Conservation (phyloP, 2,888 invertebrate species). For the Parascotia fuliginaria region DNA sequence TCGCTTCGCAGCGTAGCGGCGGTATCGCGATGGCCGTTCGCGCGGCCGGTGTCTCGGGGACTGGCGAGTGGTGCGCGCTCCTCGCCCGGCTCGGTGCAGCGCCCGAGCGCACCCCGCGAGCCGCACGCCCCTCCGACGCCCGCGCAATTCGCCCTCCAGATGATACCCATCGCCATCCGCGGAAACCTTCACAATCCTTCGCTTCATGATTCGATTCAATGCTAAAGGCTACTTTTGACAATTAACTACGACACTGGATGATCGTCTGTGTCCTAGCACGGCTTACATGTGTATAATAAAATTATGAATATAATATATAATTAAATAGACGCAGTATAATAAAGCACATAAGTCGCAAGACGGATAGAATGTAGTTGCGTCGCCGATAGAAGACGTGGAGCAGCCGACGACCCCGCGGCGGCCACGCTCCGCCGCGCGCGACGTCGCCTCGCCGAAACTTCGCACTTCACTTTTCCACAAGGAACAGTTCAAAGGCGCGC, state of each 20-base stretch:
- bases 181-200: slow-evolving; percentile 64
- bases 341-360: slow-evolving; percentile 12
- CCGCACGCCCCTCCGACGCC: slow-evolving; percentile 62
- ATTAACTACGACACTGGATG: background rate
- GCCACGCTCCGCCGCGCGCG: slow-evolving; percentile 72
- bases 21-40: slow-evolving; percentile 80
- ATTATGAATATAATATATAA: background rate
- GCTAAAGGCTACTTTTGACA: background rate
- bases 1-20: slow-evolving; percentile 47
- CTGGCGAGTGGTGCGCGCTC: slow-evolving; percentile 69
- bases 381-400: slow-evolving; percentile 47
- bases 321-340: slow-evolving; percentile 4
- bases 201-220: slow-evolving; percentile 10
- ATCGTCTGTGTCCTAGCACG: background rate
- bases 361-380: slow-evolving; percentile 27
- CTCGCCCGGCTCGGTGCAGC: slow-evolving; percentile 65
- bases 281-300: background rate
- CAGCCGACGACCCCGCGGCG: slow-evolving; percentile 74
- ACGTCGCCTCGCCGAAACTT: slow-evolving; percentile 81
- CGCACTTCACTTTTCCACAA: slow-evolving; percentile 83
- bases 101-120: slow-evolving; percentile 73
- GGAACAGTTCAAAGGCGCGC: slow-evolving; percentile 72
- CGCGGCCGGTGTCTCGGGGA: slow-evolving; percentile 84
- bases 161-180: slow-evolving; percentile 56
- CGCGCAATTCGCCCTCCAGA: slow-evolving; percentile 76